These are phyloP conservation scores for Chrysina gloriosa DNA, from an alignment of 2,888 invertebrate genomes.

Conservation along the genomic window DNA sequence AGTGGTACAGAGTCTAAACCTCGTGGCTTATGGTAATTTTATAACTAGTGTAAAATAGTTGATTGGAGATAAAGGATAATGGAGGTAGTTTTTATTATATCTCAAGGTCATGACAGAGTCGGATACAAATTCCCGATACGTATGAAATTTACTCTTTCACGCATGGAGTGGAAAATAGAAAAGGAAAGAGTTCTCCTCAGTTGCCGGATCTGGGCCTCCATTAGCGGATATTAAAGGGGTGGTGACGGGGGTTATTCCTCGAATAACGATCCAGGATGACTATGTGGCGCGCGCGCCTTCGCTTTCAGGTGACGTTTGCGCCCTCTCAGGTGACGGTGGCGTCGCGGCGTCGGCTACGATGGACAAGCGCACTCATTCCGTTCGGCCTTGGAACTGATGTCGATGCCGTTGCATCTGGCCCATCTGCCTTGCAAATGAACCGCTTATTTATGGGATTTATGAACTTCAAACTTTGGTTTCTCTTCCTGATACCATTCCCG, in stretches of 20 bases:
- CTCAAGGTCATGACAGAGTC: conserved; percentile 54
- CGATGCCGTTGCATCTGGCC: conserved; percentile 60
- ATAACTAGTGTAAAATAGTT: conserved; percentile 16
- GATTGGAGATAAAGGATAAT: background rate
- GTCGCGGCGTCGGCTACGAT: conserved; percentile 46
- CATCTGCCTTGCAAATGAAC: conserved; percentile 66
- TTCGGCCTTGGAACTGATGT: conserved; percentile 59
- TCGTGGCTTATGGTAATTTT: background rate
- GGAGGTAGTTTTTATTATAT: conserved; percentile 44
- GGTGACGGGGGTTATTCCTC: conserved; percentile 61
- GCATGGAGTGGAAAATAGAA: conserved; percentile 29
- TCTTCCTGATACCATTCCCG: conserved; percentile 26
- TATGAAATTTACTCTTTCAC: conserved; percentile 35
- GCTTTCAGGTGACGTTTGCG: conserved; percentile 46
- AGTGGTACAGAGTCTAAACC: conserved; percentile 54
- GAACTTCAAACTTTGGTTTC: conserved; percentile 62
- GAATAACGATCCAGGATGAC: conserved; percentile 65
- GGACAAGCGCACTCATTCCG: conserved; percentile 52
- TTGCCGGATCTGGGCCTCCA: conserved; percentile 56
- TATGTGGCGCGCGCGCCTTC: conserved; percentile 55
- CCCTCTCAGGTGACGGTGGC: conserved; percentile 55
- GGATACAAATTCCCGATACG: conserved; percentile 29
- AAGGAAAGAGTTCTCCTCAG: conserved; percentile 39
- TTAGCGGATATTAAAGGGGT: conserved; percentile 63
- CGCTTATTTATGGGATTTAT: conserved; percentile 66